Evolutionary conservation across 2,888 invertebrate species (phyloP).

Genomic region (Macrophya alboannulata): DNA sequence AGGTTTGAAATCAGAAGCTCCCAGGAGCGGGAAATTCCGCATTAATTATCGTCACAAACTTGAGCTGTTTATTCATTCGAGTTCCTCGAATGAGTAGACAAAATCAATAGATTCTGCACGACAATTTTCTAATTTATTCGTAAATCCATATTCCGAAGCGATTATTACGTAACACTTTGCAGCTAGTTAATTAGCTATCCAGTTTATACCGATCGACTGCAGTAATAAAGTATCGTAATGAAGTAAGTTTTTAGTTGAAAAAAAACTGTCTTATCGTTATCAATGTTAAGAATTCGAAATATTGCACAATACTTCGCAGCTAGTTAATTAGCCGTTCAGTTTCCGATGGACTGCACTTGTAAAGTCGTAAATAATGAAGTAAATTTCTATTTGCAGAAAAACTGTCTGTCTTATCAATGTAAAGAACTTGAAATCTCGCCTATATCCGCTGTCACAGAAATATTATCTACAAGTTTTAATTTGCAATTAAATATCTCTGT

Average conservation of each 20-base stretch:
- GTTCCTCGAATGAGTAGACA: background rate
- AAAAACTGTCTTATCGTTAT: constrained; percentile 8
- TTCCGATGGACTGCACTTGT: background rate
- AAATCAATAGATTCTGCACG: background rate
- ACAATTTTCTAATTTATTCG: background rate
- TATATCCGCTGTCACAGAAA: background rate
- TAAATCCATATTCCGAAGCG: background rate
- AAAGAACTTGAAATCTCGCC: background rate
- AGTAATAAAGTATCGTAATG: constrained; percentile 11
- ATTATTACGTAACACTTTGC: background rate
- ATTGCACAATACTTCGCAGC: too few relatives aligned
- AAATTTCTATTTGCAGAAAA: background rate
- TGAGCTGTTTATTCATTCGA: background rate
- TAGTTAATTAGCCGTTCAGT: background rate
- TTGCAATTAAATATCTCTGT: background rate
- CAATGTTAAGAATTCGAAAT: background rate
- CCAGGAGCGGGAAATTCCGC: background rate
- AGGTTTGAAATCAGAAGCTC: background rate
- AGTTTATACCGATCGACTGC: background rate
- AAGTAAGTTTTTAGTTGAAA: background rate
- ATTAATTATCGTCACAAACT: background rate
- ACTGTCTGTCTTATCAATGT: constrained; percentile 1
- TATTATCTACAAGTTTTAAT: background rate
- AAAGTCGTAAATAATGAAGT: constrained; percentile 19
- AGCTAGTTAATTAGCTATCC: background rate